Base-by-base conservation (phyloP, 1,140 invertebrate genomes). In the Trinorchestia longiramus region DNA sequence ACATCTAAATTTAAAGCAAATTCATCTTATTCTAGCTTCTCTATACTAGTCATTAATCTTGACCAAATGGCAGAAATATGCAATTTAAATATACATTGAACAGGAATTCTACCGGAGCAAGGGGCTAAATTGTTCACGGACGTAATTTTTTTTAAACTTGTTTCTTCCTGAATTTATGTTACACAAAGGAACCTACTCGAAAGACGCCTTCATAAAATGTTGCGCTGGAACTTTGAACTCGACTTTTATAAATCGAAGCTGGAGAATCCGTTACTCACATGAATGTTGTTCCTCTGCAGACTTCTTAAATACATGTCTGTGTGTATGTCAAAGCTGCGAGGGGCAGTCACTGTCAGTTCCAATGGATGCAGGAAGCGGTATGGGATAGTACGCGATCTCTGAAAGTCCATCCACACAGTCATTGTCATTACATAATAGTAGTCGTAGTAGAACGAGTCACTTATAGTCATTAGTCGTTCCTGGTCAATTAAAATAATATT, bases 331-430 rank as follows among this genome's bases (percentile, higher is more conserved):
- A 94, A 94, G 44, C 92, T 94, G 43, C n/a, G 43, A 19, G 92
- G 92, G 4, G 44, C 43, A 44, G 92, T n/a, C 92, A 94, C 6
- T n/a, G 19, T 43, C 92, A 94, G 19, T 40, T 94, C 92, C 40
- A 43, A 47, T n/a, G 92, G 92, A 36, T 94, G 43, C 92, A 94
- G 43, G 92, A 43, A 94, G 8, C 92, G 92, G 92, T 43, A 94
- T 17, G 92, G 92, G 19, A 94, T 94, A 40, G 92, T 94, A n/a
- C 92, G 92, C 43, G 43, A 15, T 94, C 92, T 94, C 92, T 94
- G 92, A 43, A 40, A 42, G 88, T 90, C 36, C 62, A 77, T 77
- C 62, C 62, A 77, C 11, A 77, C 3, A 77, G 62, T 77, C 88
- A 90, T 42, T 90, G 88, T 90, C 88, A 90, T 4, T 28, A 41